A percentile compares a stretch with the other conserved stretches of the same genome.
These are phyloP conservation scores for Crenuchus spilurus DNA, from an alignment of 2,797 vertebrate genomes.

Conservation along the genomic window DNA sequence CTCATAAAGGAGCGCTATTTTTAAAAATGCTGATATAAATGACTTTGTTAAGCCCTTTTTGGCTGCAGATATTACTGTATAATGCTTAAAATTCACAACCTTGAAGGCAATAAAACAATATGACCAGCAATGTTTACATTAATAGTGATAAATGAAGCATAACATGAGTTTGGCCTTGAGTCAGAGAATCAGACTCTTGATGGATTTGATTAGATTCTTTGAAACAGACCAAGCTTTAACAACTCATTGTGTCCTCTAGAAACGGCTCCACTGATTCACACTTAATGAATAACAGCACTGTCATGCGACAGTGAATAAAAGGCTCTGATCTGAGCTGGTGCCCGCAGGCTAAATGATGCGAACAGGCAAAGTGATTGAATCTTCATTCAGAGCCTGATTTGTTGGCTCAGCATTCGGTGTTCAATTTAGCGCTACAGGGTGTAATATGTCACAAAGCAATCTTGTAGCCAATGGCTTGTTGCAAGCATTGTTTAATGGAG, in stretches of 20 bases:
- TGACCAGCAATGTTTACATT: not conserved
- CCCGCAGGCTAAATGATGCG: constrained; percentile 49
- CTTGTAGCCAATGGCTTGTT: constrained; percentile 50
- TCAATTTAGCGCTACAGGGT: constrained; percentile 37
- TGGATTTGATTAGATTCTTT: constrained; percentile 52
- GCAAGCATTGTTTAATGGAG: constrained; percentile 55
- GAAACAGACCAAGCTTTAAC: constrained; percentile 36
- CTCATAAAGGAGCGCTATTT: constrained; percentile 47
- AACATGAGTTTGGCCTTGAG: not conserved
- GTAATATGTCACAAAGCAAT: constrained; percentile 61
- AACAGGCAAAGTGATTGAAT: constrained; percentile 40
- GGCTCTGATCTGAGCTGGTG: constrained; percentile 27
- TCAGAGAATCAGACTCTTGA: constrained; percentile 24
- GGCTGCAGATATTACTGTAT: not conserved
- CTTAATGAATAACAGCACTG: constrained; percentile 53
- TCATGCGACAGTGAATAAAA: constrained; percentile 38
- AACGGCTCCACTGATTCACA: constrained; percentile 24
- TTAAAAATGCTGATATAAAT: constrained; percentile 36
- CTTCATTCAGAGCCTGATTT: constrained; percentile 53
- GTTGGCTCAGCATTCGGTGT: constrained; percentile 53
- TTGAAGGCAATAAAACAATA: not conserved
- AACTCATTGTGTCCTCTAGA: constrained; percentile 44
- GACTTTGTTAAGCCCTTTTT: not conserved
- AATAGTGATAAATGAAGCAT: not conserved
- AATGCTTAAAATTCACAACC: not conserved